Conservation (phyloP, 2,113 vertebrate species). For the Rhineura floridana region DNA sequence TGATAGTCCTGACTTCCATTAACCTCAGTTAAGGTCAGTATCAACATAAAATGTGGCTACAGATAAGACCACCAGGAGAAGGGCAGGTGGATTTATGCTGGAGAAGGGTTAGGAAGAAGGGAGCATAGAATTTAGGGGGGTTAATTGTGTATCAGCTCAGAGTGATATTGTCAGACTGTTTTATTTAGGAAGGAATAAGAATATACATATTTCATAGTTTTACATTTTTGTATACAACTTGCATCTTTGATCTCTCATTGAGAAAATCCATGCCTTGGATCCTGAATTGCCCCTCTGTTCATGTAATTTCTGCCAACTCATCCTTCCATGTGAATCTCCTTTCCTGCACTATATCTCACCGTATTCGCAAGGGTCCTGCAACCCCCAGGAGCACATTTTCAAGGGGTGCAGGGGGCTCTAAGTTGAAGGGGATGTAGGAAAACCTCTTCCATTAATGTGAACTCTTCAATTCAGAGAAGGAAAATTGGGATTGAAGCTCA, state of each 20-base stretch:
- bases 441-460: not conserved
- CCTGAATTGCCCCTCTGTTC: not conserved
- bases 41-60: not conserved
- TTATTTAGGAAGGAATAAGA: not conserved
- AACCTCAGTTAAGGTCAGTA: not conserved
- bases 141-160: not conserved
- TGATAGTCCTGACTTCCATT: not conserved
- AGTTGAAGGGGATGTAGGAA: not conserved
- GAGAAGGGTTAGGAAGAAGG: not conserved
- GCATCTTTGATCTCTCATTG: not conserved
- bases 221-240: not conserved
- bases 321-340: not conserved
- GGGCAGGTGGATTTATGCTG: not conserved
- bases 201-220: not conserved
- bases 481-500: not conserved
- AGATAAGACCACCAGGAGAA: not conserved
- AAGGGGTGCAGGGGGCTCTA: not conserved
- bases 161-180: not conserved
- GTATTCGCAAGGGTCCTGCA: not conserved
- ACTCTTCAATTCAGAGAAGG: not conserved
- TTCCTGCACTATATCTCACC: not conserved
- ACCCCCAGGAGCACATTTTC: not conserved
- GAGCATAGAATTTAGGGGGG: not conserved
- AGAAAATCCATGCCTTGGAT: not conserved
- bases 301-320: not conserved